Base-by-base conservation (phyloP, 2,888 invertebrate species). In the Parthenolecanium corni region DNA sequence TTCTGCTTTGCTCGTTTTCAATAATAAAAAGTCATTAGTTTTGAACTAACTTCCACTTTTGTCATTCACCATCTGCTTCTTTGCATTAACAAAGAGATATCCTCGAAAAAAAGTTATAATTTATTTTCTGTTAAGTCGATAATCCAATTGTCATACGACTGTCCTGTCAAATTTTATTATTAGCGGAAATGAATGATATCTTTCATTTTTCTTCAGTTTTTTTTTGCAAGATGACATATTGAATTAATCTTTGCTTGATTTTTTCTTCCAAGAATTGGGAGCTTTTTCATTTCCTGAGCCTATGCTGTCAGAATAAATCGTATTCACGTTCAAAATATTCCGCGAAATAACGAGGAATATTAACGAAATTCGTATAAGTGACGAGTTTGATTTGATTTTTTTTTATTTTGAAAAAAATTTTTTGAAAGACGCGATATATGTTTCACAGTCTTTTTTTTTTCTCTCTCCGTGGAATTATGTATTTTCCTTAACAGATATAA, bases 141-240 rank as follows among this genome's bases (percentile, higher is more conserved):
- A 54, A 54, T 54, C 54, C 54, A 54, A 54, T 54, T 54, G 42
- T 40, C 24, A 54, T 40, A 54, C 54, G 42, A 54, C 54, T 54
- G 54, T 54, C 54, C 54, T 54, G 54, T 54, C 54, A 54, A 40
- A 54, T 54, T 54, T 54, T 54, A 54, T 54, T 42, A 54, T 54
- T 40, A 40, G 38, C n/a, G 36, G 40, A 54, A 54, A 54, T 54
- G 54, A 54, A 54, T 54, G 54, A 54, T 54, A 54, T 42, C 40
- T 42, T 54, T 20, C 42, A 40, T 54, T 23, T 54, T 42, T 42
- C n/a, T n/a, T n/a, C n/a, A n/a, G n/a, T n/a, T 31, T 31, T 31
- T 31, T 31, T 31, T 31, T 31, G 31, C 5, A 31, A 31, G 31
- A 54, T 54, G 54, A 54, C 54, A 40, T 38, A 54, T 54, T n/a